Percentiles rank a stretch among this genome's conserved stretches.
Conservation (phyloP, 2,113 vertebrate species). For the Puntigrus tetrazona region DNA sequence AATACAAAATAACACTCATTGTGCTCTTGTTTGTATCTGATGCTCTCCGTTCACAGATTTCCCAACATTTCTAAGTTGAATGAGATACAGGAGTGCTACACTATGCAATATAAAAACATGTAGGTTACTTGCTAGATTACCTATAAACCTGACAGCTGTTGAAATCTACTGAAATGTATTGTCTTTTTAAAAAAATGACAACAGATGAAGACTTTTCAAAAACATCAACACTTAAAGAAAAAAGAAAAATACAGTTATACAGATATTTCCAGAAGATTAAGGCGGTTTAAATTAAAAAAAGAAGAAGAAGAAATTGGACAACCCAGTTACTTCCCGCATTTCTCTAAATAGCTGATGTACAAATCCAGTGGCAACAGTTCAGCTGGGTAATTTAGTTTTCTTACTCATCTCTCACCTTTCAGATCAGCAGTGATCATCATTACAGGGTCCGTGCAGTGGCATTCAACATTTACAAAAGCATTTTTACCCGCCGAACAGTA, state of each 20-base stretch:
- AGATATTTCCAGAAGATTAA: constrained; percentile 77
- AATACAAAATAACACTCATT: constrained; percentile 71
- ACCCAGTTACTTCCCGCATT: constrained; percentile 63
- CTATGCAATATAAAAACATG: constrained; percentile 81
- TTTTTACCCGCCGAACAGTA: constrained; percentile 70
- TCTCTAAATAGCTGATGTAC: constrained; percentile 69
- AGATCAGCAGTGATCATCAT: constrained; percentile 49
- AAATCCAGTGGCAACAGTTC: constrained; percentile 78
- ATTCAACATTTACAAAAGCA: constrained; percentile 73
- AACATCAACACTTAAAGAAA: constrained; percentile 71
- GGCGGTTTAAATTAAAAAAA: constrained; percentile 75
- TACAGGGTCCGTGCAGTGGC: constrained; percentile 26
- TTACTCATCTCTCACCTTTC: constrained; percentile 64
- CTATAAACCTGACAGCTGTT: constrained; percentile 76
- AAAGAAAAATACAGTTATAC: constrained; percentile 73
- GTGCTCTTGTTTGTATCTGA: constrained; percentile 81
- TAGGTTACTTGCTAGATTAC: constrained; percentile 74
- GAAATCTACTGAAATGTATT: constrained; percentile 73
- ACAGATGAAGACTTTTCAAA: constrained; percentile 71
- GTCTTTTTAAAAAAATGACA: constrained; percentile 68
- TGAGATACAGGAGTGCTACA: constrained; percentile 82
- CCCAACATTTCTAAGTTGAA: constrained; percentile 71
- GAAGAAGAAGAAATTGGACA: constrained; percentile 73
- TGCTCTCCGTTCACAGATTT: constrained; percentile 69
- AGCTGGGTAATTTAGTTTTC: constrained; percentile 70